These are phyloP conservation scores for Sarcophaga subvicina DNA, from an alignment of 2,888 invertebrate species.

Conservation along the genomic window DNA sequence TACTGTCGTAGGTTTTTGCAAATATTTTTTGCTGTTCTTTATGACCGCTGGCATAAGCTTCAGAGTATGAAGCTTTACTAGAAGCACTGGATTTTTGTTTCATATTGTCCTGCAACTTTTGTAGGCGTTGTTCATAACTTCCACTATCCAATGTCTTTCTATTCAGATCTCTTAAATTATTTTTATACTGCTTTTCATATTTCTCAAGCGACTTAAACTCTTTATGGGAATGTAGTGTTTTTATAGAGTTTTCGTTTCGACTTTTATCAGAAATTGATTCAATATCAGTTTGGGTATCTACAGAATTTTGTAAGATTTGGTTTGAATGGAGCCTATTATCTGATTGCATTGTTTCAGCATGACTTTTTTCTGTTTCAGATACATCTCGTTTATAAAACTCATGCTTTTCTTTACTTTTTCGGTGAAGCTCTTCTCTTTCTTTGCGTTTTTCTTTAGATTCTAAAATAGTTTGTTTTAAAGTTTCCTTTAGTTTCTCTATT, in stretches of 20 bases:
- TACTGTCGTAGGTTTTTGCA: background rate
- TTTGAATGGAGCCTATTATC: too few species aligned
- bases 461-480: slow-evolving; percentile 61
- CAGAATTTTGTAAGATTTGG: background rate
- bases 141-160: background rate
- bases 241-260: background rate
- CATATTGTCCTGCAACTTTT: background rate
- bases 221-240: background rate
- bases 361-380: background rate
- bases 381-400: background rate
- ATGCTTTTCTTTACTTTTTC: background rate
- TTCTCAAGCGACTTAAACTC: background rate
- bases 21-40: too few species aligned
- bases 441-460: slow-evolving; percentile 57
- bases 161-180: background rate
- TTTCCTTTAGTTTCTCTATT: slow-evolving; percentile 65
- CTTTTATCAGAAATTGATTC: background rate
- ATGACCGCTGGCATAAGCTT: background rate
- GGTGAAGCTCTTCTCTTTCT: background rate
- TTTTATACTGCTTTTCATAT: slow-evolving; percentile 27
- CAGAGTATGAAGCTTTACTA: background rate
- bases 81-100: background rate
- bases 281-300: background rate
- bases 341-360: background rate
- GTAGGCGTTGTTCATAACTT: background rate